Evolutionary conservation across 1,140 invertebrate genomes (phyloP).

Genomic region (Diorhabda sublineata): DNA sequence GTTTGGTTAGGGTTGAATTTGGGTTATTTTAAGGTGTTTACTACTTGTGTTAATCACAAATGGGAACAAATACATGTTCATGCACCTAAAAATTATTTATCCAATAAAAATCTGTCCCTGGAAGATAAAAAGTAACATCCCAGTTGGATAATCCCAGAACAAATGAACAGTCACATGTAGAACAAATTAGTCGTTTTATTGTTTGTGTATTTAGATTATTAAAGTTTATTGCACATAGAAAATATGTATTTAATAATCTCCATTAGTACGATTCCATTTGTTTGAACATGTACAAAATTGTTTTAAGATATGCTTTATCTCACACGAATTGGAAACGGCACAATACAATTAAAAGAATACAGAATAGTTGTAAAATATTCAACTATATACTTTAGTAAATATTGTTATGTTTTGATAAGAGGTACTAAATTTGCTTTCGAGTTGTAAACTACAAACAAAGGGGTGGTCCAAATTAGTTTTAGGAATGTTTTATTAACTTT

Average conservation of each 20-base stretch:
- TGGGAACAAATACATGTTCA: too few relatives aligned
- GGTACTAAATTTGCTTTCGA: too few relatives aligned
- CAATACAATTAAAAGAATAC: neutral
- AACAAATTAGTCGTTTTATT: neutral
- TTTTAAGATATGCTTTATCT: conserved; percentile 1
- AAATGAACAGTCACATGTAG: neutral
- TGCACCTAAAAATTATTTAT: too few relatives aligned
- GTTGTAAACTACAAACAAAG: too few relatives aligned
- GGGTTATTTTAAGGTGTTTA: too few relatives aligned
- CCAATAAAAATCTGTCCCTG: too few relatives aligned
- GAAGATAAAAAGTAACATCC: too few relatives aligned
- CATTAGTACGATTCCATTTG: neutral
- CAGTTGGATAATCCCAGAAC: too few relatives aligned
- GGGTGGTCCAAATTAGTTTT: too few relatives aligned
- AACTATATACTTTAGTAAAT: neutral
- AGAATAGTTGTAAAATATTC: neutral
- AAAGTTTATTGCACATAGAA: neutral
- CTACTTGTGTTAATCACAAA: too few relatives aligned
- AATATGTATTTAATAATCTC: neutral
- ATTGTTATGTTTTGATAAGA: neutral
- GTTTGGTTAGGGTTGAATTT: too few relatives aligned
- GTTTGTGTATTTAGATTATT: conserved; percentile 3
- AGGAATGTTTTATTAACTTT: too few relatives aligned
- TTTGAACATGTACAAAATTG: conserved; percentile 2
- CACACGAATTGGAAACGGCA: neutral